A percentile compares a stretch with the other conserved stretches of the same genome.
Conservation (phyloP, 2,797 vertebrate species). For the Alouatta caraya region DNA sequence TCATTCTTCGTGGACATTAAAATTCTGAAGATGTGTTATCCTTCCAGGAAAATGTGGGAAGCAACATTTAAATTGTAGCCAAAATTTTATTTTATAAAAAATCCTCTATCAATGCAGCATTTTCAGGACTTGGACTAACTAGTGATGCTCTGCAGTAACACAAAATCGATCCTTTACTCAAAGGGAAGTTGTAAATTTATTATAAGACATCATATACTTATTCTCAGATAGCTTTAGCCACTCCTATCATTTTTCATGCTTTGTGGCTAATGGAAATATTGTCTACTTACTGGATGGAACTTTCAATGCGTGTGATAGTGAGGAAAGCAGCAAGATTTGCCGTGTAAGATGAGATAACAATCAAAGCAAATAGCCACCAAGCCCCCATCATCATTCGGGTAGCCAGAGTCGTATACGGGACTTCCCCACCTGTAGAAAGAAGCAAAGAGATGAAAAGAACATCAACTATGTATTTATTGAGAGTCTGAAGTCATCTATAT, state of each 20-base stretch:
- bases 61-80: neutral
- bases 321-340: slow-evolving; percentile 98
- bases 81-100: neutral
- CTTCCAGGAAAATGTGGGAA: slow-evolving; percentile 16
- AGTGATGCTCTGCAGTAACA: neutral
- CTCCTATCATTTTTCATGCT: neutral
- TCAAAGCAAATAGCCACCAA: slow-evolving; percentile 99
- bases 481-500: neutral
- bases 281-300: slow-evolving; percentile 97
- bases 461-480: neutral
- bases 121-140: neutral
- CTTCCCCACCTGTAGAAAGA: slow-evolving; percentile 92
- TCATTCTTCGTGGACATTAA: neutral
- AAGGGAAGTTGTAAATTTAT: neutral
- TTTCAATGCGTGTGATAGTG: slow-evolving; percentile 98
- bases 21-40: neutral
- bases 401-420: slow-evolving; percentile 97
- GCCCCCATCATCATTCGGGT: slow-evolving; percentile 99
- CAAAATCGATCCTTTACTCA: neutral
- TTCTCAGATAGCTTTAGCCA: neutral
- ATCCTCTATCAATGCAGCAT: neutral
- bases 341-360: slow-evolving; percentile 98
- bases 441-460: slow-evolving; percentile 60
- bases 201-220: neutral
- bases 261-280: slow-evolving; percentile 22